Evolutionary conservation across 2,113 vertebrate genomes (phyloP).

Genomic region (Riparia riparia): DNA sequence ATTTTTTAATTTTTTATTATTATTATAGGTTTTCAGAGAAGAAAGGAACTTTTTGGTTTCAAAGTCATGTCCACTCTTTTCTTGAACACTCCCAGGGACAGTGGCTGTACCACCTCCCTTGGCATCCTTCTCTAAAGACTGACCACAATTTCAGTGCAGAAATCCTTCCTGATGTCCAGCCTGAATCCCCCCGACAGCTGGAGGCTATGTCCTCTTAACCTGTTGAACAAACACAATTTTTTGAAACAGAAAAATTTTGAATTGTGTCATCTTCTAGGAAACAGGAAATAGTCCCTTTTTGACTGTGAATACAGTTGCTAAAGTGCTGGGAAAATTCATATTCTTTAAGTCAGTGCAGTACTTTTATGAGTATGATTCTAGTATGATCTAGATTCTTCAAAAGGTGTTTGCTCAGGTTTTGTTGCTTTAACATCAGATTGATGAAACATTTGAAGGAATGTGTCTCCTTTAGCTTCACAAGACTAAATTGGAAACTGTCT

Average conservation of each 20-base stretch:
- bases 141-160: neutral
- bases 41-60: neutral
- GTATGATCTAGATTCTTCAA: neutral
- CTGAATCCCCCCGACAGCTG: neutral
- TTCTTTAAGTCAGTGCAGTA: neutral
- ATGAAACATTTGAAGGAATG: neutral
- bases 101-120: neutral
- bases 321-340: neutral
- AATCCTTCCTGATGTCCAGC: neutral
- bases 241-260: neutral
- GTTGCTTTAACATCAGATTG: neutral
- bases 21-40: neutral
- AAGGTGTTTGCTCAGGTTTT: neutral
- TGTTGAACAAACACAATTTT: neutral
- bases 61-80: rapidly evolving
- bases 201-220: neutral
- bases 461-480: neutral
- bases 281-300: neutral
- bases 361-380: neutral
- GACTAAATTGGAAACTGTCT: neutral
- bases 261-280: neutral
- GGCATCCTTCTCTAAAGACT: too few relatives aligned
- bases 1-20: neutral
- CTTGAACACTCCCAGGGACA: rapidly evolving
- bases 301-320: neutral